These are phyloP conservation scores for Beroe ovata DNA, from an alignment of 37 sponge, comb jelly and placozoan species.

Conservation along the genomic window DNA sequence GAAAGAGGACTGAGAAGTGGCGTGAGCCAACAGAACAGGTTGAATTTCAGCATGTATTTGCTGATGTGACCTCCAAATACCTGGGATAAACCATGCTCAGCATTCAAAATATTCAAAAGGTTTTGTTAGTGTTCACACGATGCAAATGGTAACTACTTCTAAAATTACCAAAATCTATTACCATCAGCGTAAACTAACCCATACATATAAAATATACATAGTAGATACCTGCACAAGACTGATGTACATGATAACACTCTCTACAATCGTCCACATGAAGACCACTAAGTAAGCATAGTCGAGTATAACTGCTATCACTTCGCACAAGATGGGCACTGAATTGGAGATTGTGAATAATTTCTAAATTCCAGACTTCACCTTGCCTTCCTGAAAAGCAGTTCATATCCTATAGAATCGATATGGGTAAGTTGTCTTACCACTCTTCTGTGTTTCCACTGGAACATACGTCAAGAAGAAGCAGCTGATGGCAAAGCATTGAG, in stretches of 20 bases:
- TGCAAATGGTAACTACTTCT: no score
- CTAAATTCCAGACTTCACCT: no score
- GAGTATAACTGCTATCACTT: not conserved
- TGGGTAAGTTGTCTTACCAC: no score
- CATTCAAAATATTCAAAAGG: no score
- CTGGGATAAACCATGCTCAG: no score
- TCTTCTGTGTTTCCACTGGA: not conserved
- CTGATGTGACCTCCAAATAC: slow-evolving; percentile 51
- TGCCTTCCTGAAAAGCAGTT: no score
- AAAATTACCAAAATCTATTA: no score
- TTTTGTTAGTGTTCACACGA: no score
- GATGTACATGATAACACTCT: slow-evolving; percentile 60
- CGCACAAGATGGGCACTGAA: slow-evolving; percentile 7
- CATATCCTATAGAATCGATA: no score
- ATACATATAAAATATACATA: no score
- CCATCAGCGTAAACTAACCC: no score
- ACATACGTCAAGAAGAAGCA: not conserved
- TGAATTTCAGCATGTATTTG: slow-evolving; percentile 49
- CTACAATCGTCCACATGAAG: slow-evolving; percentile 44
- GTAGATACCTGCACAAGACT: slow-evolving; percentile 46
- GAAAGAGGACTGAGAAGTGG: slow-evolving; percentile 1
- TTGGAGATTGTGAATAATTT: no score
- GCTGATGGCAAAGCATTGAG: slow-evolving; percentile 39
- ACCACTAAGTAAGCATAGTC: slow-evolving; percentile 29
- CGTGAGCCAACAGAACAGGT: slow-evolving; percentile 45